Base-by-base conservation (phyloP, 2,113 vertebrate genomes). In the Rhea americana region DNA sequence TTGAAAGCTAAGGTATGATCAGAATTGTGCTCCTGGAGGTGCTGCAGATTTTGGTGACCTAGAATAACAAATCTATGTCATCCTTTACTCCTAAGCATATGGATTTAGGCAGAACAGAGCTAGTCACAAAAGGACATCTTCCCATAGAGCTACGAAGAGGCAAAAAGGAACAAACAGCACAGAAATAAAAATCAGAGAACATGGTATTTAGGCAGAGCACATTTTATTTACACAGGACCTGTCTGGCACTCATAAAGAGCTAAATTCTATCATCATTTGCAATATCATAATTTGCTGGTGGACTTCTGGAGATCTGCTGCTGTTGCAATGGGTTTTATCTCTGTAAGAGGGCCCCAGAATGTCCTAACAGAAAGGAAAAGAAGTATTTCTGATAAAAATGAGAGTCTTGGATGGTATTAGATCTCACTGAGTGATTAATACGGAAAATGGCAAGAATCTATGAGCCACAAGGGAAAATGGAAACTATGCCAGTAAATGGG, bases 21-120 rank as follows among this genome's bases (percentile, higher is more conserved):
- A 55, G 84, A 43, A 45, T 13, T 82, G 43, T 51, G 78, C 74
- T 92, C 66, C 91, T 76, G 78, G 74, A 91, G 78, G 45, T 87
- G 74, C 84, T 4, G 58, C 30, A 43, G 53, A 56, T 87, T 90
- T 53, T 10, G 1, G 62, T 66, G 85, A 95, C 82, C 82, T 76
- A 63, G 71, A 86, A 89, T 59, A 94, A 80, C 78, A 91, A 94
- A 96, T 87, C 55, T 25, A 41, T 66, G 89, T 53, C 59, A 14
- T 3, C 41, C 59, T 82, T 89, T 66, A 41, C 71, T 93, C 58
- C 35, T 47, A 32, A 62, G 59, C 84, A 89, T 53, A 81, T 1
- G 22, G 48, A 66, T 73, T 75, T 13, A 26, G 15, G 78, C 72
- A 91, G 75, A 89, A 37, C 75, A 74, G 82, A 70, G 71, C 21